Conservation (phyloP, 2,888 invertebrate genomes). For the Plagodis pulveraria region DNA sequence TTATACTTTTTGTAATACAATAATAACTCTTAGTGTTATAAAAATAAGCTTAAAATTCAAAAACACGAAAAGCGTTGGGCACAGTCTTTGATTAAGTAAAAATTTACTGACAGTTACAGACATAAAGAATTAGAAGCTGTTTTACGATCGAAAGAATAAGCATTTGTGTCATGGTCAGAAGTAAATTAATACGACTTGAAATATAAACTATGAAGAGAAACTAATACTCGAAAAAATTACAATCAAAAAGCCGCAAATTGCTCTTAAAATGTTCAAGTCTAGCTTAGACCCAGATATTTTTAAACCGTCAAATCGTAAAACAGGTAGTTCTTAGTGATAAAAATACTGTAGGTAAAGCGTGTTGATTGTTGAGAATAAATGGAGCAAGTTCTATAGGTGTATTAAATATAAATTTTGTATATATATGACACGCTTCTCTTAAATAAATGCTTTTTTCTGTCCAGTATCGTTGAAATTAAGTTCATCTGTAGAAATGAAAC, state of each 20-base stretch:
- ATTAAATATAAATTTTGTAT: too few species aligned
- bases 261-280: constrained; percentile 47
- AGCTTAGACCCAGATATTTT: constrained; percentile 46
- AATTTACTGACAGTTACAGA: constrained; percentile 31
- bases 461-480: too few species aligned
- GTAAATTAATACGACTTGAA: constrained; percentile 2
- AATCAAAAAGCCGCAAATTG: constrained; percentile 48
- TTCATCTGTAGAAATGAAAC: too few species aligned
- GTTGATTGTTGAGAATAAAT: too few species aligned
- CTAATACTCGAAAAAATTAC: constrained; percentile 26
- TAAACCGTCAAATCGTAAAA: constrained; percentile 44
- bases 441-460: too few species aligned
- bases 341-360: too few species aligned
- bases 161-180: constrained; percentile 9
- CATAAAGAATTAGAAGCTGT: constrained; percentile 34
- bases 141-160: constrained; percentile 29
- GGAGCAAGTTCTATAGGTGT: too few species aligned
- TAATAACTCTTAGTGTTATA: too few species aligned
- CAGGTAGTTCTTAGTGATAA: constrained; percentile 43
- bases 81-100: too few species aligned
- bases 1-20: not conserved
- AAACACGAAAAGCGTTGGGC: too few species aligned
- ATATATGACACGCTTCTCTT: too few species aligned
- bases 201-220: constrained; percentile 20
- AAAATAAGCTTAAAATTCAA: too few species aligned